Evolutionary conservation across 2,797 vertebrate genomes (phyloP).

Genomic region (Sus cebifrons): DNA sequence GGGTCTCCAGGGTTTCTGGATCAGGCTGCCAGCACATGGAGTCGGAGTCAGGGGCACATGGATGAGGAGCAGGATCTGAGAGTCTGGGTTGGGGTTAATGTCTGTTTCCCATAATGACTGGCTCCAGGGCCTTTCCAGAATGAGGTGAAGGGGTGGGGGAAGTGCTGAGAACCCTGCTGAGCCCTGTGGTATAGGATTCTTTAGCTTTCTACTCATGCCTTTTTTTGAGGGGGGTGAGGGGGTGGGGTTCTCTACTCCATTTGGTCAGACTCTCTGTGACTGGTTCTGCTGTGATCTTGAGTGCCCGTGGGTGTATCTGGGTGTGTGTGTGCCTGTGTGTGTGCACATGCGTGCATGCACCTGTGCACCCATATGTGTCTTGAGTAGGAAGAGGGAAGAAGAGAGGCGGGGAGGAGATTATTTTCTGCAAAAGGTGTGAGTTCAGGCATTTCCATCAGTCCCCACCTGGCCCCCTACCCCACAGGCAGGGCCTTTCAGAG

Average conservation of each 20-base stretch:
- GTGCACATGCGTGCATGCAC: rapidly evolving
- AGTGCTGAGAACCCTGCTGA: neutral
- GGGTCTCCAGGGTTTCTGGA: constrained; percentile 40
- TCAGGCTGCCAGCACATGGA: neutral
- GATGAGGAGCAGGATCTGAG: neutral
- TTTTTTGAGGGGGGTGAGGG: neutral
- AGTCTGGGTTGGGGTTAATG: neutral
- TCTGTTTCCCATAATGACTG: neutral
- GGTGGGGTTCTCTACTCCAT: neutral
- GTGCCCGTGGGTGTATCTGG: neutral
- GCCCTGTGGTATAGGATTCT: neutral
- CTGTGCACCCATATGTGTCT: neutral
- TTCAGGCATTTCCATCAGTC: neutral
- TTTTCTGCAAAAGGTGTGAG: constrained; percentile 17
- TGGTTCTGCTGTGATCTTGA: neutral
- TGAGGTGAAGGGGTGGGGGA: too few species aligned
- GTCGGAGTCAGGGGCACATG: neutral
- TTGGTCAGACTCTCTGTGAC: neutral
- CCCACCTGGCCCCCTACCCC: neutral
- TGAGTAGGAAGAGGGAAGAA: neutral
- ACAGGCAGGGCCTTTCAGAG: neutral
- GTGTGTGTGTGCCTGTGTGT: neutral
- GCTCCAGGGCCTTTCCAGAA: neutral
- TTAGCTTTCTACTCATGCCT: neutral
- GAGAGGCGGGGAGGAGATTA: neutral